phyloP scores from a whole-genome alignment of 2,797 vertebrate genomes.

The Sebastes aleutianus region DNA sequence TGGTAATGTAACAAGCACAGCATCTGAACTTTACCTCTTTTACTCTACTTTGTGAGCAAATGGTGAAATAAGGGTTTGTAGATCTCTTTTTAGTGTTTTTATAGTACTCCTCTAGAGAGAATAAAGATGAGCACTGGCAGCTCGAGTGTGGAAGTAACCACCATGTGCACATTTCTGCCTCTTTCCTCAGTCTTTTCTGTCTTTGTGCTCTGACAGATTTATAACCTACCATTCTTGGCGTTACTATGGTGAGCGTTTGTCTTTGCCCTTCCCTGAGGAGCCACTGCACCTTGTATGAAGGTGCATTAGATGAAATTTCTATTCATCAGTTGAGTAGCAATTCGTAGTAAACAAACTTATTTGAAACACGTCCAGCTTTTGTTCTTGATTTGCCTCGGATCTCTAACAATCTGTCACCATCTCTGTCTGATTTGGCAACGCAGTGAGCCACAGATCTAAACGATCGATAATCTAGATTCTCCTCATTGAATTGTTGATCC shows the following conservation, averaged over 20 bases:
- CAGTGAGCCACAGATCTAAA: neutral
- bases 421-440: neutral
- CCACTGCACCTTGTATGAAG: constrained; percentile 40
- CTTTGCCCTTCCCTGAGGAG: constrained; percentile 11
- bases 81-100: constrained; percentile 9
- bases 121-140: neutral
- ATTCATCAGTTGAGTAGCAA: neutral
- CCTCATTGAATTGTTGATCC: constrained; percentile 18
- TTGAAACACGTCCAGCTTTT: neutral
- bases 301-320: constrained; percentile 10
- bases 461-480: constrained; percentile 39
- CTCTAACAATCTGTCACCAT: constrained; percentile 3
- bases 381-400: neutral
- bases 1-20: constrained; percentile 32
- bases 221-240: constrained; percentile 44
- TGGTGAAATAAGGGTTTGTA: neutral
- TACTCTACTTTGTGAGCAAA: neutral
- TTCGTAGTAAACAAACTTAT: neutral
- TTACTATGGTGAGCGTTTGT: constrained; percentile 62
- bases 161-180: constrained; percentile 17
- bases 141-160: neutral
- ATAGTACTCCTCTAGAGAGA: neutral
- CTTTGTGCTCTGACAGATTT: constrained; percentile 45
- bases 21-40: constrained; percentile 24
- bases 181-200: neutral